Conservation (phyloP, 2,113 vertebrate genomes). For the Cyphomyrus discorhynchus region DNA sequence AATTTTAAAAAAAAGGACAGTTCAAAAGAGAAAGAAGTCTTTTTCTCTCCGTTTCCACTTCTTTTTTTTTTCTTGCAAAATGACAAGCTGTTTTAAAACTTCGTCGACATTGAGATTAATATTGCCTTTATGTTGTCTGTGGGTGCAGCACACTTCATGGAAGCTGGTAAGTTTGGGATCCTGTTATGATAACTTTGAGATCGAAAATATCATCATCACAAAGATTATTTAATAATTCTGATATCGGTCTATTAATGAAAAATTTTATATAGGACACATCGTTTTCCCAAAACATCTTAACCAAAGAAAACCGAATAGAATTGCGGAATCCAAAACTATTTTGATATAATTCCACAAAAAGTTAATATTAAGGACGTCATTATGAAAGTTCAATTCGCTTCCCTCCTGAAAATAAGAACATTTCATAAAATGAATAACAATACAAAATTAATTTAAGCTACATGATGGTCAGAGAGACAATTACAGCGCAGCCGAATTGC, state of each 20-base stretch:
- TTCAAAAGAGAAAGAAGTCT: neutral
- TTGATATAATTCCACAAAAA: neutral
- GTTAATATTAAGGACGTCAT: neutral
- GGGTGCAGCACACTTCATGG: constrained; percentile 11
- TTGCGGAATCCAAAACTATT: neutral
- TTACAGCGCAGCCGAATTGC: neutral
- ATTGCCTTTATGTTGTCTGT: neutral
- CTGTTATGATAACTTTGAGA: neutral
- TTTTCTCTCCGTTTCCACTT: neutral
- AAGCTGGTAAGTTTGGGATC: constrained; percentile 7
- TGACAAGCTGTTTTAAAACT: constrained; percentile 1
- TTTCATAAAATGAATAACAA: neutral
- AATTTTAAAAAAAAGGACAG: neutral
- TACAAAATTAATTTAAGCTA: neutral
- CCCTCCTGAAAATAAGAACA: neutral
- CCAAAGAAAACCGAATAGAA: neutral
- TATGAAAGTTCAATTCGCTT: neutral
- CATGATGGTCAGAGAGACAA: neutral
- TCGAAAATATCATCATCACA: neutral
- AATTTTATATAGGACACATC: neutral
- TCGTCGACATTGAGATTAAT: constrained; percentile 1
- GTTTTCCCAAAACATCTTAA: neutral
- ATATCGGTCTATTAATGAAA: neutral
- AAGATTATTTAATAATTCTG: neutral
- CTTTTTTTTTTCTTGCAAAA: neutral